Base-by-base conservation (phyloP, 1,140 invertebrate species). In the Zaprionus africanus region DNA sequence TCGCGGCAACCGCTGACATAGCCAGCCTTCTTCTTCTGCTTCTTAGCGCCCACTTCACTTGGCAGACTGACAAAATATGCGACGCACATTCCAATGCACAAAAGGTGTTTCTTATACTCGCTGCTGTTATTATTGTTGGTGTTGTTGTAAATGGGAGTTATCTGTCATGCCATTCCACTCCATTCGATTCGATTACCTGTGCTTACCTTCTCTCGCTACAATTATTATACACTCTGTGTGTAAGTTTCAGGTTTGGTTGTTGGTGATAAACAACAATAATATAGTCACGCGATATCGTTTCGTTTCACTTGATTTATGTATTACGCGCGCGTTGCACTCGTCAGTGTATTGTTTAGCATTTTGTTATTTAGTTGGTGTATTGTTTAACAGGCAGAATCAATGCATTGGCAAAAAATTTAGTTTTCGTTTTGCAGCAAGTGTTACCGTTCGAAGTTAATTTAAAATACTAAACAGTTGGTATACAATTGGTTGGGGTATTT, bases 1-100 rank as follows among this genome's bases (percentile, higher is more conserved):
- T 88, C 84, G 84, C 85, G 85, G 72, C 77, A 56, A 51, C 26
- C 66, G 54, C 68, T 77, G 46, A 60, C 68, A 59, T 58, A 56
- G 46, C 51, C 65, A 56, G 46, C 46, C 28, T 46, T 28, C n/a
- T 56, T 31, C 66, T 56, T 28, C 31, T 34, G 54, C 38, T 41
- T 38, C 57, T n/a, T 61, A 56, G 57, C 53, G 28, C 59, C 61
- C 60, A 68, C 24, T 53, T 31, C 22, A 51, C 34, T 63, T 43
- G 41, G 36, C 49, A 57, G 26, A 72, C 38, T 22, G 38, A 57
- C 46, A 22, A 64, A 64, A 76, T 54, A 36, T 60, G 28, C 57
- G 56, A 65, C 62, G 41, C 26, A 75, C 62, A 75, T 82, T 82
- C 77, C 77, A 82, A 57, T 72, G 84, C 80, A 72, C 60, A 56